Percentiles rank a stretch among this genome's conserved stretches.
phyloP scores from a whole-genome alignment of 2,113 vertebrate species.

The Plecturocebus donacophilus region DNA sequence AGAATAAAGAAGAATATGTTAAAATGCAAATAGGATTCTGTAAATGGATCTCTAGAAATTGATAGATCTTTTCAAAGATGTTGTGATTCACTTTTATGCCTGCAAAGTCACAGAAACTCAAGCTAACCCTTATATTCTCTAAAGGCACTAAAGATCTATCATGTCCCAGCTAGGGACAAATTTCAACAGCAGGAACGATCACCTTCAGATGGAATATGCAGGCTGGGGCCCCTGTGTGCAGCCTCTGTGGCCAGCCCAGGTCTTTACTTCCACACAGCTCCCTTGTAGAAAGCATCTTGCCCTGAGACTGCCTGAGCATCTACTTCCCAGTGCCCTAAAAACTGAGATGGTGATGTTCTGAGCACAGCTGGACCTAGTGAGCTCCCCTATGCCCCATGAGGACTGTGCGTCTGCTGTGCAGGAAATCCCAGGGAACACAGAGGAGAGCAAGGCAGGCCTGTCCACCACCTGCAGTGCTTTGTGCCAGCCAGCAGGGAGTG shows the following conservation, averaged over 20 bases:
- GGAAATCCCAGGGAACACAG: neutral
- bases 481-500: neutral
- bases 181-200: neutral
- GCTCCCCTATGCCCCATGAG: neutral
- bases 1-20: slow-evolving; percentile 7
- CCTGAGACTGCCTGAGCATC: neutral
- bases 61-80: slow-evolving; percentile 38
- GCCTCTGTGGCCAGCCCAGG: neutral
- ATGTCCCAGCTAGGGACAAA: neutral
- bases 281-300: neutral
- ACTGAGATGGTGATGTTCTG: neutral
- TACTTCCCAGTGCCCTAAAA: neutral
- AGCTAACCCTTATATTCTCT: neutral
- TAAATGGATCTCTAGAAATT: neutral
- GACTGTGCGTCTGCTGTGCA: neutral
- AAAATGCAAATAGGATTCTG: slow-evolving; percentile 33
- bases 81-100: slow-evolving; percentile 22
- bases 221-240: neutral
- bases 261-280: neutral
- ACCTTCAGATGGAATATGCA: neutral
- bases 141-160: slow-evolving; percentile 27
- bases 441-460: neutral
- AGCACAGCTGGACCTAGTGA: neutral
- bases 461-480: neutral
- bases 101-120: slow-evolving; percentile 42